Evolutionary conservation across 1,140 invertebrate species (phyloP).

Genomic region (Macrosteles quadrilineatus): DNA sequence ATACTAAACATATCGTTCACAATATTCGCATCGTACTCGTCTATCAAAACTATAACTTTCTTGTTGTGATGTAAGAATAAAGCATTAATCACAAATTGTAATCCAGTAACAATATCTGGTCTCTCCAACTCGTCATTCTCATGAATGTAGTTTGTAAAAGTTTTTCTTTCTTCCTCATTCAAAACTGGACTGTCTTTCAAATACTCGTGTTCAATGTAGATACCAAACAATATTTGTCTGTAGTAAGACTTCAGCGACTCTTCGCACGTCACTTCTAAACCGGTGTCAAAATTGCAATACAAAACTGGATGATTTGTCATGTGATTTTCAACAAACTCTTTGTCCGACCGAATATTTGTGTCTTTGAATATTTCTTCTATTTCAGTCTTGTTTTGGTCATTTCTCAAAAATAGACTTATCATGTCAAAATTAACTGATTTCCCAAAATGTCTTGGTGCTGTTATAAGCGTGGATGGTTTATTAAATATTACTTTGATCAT

Average conservation of each 20-base stretch:
- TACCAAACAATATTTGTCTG: background rate
- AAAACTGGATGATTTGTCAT: conserved; percentile 1
- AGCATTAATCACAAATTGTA: background rate
- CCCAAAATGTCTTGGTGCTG: conserved; percentile 1
- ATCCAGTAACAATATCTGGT: background rate
- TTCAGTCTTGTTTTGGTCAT: background rate
- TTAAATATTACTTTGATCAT: background rate
- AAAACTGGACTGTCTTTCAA: background rate
- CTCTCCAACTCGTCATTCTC: background rate
- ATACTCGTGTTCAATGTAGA: background rate
- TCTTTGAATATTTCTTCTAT: background rate
- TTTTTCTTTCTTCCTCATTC: background rate
- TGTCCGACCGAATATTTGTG: background rate
- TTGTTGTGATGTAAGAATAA: background rate
- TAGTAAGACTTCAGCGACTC: background rate
- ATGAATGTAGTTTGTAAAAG: background rate
- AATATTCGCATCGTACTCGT: conserved; percentile 9
- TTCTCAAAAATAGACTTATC: background rate
- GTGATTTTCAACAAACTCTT: conserved; percentile 8
- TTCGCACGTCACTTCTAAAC: conserved; percentile 5
- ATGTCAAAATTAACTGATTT: conserved; percentile 8
- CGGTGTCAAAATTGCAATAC: conserved; percentile 3
- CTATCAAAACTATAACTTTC: background rate
- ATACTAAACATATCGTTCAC: background rate
- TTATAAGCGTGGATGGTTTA: background rate